Evolutionary conservation across 2,888 invertebrate genomes (phyloP).

Genomic region (Trachelus troglodyta): DNA sequence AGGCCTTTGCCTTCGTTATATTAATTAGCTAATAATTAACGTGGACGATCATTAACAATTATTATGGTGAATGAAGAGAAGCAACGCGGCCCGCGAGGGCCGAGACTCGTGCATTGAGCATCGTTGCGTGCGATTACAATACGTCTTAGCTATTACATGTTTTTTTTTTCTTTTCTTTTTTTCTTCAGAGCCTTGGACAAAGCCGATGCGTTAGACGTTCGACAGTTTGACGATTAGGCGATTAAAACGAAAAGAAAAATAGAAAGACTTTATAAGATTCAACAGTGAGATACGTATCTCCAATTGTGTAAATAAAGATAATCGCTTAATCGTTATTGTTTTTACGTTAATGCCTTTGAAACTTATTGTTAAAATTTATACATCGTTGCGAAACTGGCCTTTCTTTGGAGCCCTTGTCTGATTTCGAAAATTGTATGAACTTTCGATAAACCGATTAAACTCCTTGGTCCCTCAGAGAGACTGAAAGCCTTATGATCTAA

Average conservation of each 20-base stretch:
- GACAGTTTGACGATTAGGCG: background rate
- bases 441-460: background rate
- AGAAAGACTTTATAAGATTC: background rate
- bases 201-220: background rate
- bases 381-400: background rate
- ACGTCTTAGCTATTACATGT: background rate
- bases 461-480: background rate
- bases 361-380: background rate
- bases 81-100: background rate
- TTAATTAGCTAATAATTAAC: background rate
- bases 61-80: background rate
- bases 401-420: background rate
- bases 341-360: background rate
- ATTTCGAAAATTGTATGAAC: background rate
- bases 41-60: background rate
- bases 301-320: background rate
- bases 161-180: background rate
- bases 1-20: constrained; percentile 52
- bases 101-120: background rate
- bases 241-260: background rate
- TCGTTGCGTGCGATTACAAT: background rate
- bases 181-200: constrained; percentile 36
- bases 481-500: background rate
- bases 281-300: background rate
- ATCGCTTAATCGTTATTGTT: background rate